Evolutionary conservation across 2,113 vertebrate species (phyloP).

Genomic region (Puntigrus tetrazona): DNA sequence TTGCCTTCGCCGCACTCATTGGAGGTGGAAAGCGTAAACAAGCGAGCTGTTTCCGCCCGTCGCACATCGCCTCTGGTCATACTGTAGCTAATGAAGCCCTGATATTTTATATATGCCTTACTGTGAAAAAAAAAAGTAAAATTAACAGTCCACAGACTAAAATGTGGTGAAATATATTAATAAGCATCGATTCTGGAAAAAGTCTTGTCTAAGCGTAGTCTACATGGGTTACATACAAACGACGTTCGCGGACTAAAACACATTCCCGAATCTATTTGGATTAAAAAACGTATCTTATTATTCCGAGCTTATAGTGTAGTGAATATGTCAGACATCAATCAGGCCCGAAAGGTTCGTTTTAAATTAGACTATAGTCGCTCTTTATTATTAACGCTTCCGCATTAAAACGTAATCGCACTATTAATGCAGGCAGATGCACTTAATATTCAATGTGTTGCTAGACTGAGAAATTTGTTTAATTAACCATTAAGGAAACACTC

Average conservation of each 20-base stretch:
- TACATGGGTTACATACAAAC: background rate
- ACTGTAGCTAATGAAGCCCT: constrained; percentile 70
- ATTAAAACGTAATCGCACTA: constrained; percentile 27
- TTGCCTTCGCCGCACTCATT: constrained; percentile 61
- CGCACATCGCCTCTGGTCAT: constrained; percentile 67
- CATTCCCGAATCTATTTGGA: background rate
- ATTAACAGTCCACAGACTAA: constrained; percentile 31
- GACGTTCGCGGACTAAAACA: background rate
- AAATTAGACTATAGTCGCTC: background rate
- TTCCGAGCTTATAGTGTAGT: background rate
- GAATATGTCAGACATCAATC: background rate
- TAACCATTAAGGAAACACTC: background rate
- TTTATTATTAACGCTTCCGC: constrained; percentile 28
- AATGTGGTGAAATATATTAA: constrained; percentile 5
- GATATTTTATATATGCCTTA: constrained; percentile 72
- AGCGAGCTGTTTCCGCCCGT: constrained; percentile 63
- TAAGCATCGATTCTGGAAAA: background rate
- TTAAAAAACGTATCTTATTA: background rate
- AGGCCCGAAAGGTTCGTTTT: background rate
- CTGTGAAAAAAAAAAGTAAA: constrained; percentile 71
- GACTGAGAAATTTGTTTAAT: constrained; percentile 1
- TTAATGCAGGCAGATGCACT: constrained; percentile 37
- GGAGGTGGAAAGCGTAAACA: constrained; percentile 68
- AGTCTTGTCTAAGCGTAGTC: background rate
- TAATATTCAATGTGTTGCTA: background rate